Conservation (phyloP, 2,113 vertebrate species). For the Oenanthe oenanthe region DNA sequence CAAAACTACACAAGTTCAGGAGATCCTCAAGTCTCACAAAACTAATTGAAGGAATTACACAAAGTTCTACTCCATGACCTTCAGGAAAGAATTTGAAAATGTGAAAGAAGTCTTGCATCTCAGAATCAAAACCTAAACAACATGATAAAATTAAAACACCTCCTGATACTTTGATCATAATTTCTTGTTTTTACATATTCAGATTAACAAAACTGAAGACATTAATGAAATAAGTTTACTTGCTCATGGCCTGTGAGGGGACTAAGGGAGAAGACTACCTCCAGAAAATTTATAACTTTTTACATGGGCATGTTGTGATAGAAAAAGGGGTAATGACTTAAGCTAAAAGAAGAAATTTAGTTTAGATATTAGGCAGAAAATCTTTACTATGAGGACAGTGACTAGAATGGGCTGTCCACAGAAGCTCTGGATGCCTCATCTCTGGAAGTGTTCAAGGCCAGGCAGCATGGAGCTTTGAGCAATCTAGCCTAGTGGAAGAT, state of each 20-base stretch:
- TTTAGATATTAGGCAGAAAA: background rate
- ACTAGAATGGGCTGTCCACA: background rate
- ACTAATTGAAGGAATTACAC: background rate
- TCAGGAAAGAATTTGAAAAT: background rate
- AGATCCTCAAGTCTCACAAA: background rate
- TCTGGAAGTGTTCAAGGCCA: background rate
- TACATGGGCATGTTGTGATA: background rate
- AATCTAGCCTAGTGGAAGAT: background rate
- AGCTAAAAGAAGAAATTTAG: background rate
- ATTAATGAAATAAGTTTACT: background rate
- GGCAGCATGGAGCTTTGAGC: background rate
- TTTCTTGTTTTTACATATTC: background rate
- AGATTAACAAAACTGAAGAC: background rate
- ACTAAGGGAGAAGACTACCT: background rate
- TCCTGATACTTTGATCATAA: background rate
- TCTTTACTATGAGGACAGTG: background rate
- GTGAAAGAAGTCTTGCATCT: background rate
- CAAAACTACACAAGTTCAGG: fast-evolving
- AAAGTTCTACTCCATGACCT: background rate
- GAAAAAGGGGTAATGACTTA: background rate
- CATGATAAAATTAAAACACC: background rate
- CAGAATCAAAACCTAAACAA: background rate
- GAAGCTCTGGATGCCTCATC: background rate
- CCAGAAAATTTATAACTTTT: background rate
- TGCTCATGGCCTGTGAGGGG: background rate